Conservation (phyloP, 2,113 vertebrate genomes). For the Syngnathus typhle region DNA sequence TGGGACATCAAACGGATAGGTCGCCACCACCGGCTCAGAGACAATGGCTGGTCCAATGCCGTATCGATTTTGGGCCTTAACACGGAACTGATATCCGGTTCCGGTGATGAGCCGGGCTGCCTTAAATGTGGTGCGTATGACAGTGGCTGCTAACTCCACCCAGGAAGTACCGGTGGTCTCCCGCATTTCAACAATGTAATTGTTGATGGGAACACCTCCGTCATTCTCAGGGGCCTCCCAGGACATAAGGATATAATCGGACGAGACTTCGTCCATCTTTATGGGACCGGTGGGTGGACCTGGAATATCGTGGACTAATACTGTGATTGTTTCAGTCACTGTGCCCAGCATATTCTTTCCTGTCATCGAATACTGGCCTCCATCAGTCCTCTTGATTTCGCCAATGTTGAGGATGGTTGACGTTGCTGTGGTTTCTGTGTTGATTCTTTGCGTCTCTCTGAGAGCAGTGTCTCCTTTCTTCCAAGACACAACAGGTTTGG, state of each 20-base stretch:
- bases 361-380: conserved; percentile 82
- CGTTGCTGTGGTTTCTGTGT: conserved; percentile 84
- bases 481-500: conserved; percentile 89
- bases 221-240: conserved; percentile 93
- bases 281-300: conserved; percentile 92
- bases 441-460: conserved; percentile 92
- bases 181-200: conserved; percentile 92
- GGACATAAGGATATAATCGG: conserved; percentile 86
- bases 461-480: conserved; percentile 82
- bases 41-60: conserved; percentile 81
- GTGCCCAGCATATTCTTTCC: conserved; percentile 90
- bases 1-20: conserved; percentile 93
- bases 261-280: conserved; percentile 92
- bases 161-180: conserved; percentile 92
- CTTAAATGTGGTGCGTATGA: conserved; percentile 95
- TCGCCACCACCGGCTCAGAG: conserved; percentile 82
- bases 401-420: conserved; percentile 89
- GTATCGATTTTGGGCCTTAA: conserved; percentile 96
- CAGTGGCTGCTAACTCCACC: conserved; percentile 89
- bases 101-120: conserved; percentile 86
- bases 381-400: conserved; percentile 84
- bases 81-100: conserved; percentile 92
- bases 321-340: conserved; percentile 82
- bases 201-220: conserved; percentile 93
- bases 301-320: conserved; percentile 93